A percentile compares a stretch with the other conserved stretches of the same genome.
Conservation (phyloP, 2,888 invertebrate species). For the Eupeodes latifasciatus region DNA sequence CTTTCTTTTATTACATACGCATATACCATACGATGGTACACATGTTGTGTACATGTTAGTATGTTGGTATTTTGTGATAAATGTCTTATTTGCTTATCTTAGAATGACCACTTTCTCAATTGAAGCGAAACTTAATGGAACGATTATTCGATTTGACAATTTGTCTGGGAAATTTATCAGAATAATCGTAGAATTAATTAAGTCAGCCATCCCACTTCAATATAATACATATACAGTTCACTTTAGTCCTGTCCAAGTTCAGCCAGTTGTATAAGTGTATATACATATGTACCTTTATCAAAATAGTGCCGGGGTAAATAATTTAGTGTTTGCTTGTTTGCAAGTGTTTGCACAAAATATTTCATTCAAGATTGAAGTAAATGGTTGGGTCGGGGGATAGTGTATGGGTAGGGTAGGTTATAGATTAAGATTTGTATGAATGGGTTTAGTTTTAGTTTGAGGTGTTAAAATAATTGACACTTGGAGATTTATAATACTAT, state of each 20-base stretch:
- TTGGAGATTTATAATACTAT: constrained; percentile 4
- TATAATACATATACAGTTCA: too few species aligned
- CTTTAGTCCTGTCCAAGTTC: too few species aligned
- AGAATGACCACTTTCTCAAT: constrained; percentile 67
- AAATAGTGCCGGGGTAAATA: neutral
- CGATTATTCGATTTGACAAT: constrained; percentile 74
- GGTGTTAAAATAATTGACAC: constrained; percentile 32
- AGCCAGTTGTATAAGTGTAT: too few species aligned
- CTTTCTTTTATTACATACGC: neutral
- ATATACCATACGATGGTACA: neutral
- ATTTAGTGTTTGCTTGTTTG: constrained; percentile 34
- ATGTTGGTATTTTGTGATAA: constrained; percentile 39
- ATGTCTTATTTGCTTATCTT: constrained; percentile 65
- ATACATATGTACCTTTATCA: too few species aligned
- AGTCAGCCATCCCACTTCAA: constrained; percentile 12
- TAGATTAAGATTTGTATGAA: constrained; percentile 13
- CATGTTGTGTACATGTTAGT: neutral
- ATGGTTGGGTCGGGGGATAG: neutral
- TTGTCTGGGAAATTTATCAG: constrained; percentile 74
- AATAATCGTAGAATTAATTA: constrained; percentile 73
- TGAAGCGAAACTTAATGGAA: constrained; percentile 63
- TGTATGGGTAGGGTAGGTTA: neutral
- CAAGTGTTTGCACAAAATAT: constrained; percentile 47
- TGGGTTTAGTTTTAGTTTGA: constrained; percentile 1
- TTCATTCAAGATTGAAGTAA: neutral